These are phyloP conservation scores for Eledone cirrhosa DNA, from an alignment of 2,888 invertebrate species.

Conservation along the genomic window DNA sequence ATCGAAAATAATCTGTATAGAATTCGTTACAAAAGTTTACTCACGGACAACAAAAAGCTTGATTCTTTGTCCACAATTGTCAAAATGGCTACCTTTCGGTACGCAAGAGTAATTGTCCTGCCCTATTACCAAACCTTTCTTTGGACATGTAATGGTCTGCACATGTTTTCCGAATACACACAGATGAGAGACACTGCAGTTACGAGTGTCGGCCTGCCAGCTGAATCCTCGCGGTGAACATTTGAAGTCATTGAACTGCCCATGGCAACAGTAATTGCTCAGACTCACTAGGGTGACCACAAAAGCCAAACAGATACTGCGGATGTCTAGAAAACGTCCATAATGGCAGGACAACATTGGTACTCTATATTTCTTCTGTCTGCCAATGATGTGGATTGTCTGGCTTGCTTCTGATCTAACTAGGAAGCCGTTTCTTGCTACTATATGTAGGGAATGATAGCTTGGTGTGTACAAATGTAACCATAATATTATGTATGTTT, in stretches of 20 bases:
- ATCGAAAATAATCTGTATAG: no score
- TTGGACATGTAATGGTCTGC: not conserved
- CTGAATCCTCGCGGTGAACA: not conserved
- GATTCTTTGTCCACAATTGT: constrained; percentile 4
- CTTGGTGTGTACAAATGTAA: no score
- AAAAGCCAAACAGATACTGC: no score
- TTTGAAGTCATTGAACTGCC: not conserved
- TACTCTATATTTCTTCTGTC: no score
- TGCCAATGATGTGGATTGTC: no score
- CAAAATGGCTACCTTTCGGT: constrained; percentile 4
- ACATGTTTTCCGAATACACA: not conserved
- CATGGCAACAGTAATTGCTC: not conserved
- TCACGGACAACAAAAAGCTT: not conserved
- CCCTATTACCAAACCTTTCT: constrained; percentile 5
- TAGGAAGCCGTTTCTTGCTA: no score
- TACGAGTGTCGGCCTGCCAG: not conserved
- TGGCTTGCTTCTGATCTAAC: no score
- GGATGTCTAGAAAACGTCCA: no score
- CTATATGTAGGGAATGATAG: no score
- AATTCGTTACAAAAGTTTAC: not conserved
- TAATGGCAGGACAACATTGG: no score
- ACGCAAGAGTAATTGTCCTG: constrained; percentile 10
- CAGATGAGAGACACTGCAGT: not conserved
- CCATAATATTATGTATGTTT: no score
- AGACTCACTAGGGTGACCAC: no score